Conservation (phyloP, 2,113 vertebrate species). For the Plectropomus leopardus region DNA sequence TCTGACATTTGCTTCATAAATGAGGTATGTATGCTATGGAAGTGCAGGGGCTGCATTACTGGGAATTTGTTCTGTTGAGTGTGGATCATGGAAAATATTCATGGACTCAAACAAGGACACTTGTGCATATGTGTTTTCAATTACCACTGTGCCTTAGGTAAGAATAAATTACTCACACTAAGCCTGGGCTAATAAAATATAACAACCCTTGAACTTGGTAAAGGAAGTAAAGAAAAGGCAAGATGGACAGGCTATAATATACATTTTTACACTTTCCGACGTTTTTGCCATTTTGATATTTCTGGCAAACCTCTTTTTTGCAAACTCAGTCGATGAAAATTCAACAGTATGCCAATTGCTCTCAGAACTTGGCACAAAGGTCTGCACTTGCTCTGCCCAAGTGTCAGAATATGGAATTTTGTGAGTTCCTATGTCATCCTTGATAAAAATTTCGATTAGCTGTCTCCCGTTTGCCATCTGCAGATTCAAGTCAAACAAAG, state of each 20-base stretch:
- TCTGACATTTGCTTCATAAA: too few species aligned
- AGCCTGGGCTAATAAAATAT: too few species aligned
- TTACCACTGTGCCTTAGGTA: neutral
- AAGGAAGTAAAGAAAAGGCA: neutral
- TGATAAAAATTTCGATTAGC: neutral
- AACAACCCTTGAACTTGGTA: neutral
- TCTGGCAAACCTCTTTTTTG: conserved; percentile 29
- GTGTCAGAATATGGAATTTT: neutral
- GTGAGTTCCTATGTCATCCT: conserved; percentile 1
- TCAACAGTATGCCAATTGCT: conserved; percentile 14
- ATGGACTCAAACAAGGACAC: conserved; percentile 27
- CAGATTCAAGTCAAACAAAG: conserved; percentile 7
- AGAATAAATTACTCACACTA: conserved; percentile 26
- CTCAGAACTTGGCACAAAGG: conserved; percentile 34
- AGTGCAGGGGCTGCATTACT: conserved; percentile 12
- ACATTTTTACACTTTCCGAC: conserved; percentile 16
- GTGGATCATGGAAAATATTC: conserved; percentile 31
- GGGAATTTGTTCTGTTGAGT: conserved; percentile 21
- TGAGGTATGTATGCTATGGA: conserved; percentile 24
- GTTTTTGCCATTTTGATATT: conserved; percentile 29
- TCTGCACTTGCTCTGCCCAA: neutral
- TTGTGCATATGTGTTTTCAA: conserved; percentile 34
- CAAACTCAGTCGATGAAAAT: conserved; percentile 41
- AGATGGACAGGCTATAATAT: neutral
- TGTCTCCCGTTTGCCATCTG: neutral